Percentiles rank a stretch among this genome's conserved stretches.
Conservation (phyloP, 2,113 vertebrate species). For the Pelvicachromis taeniatus region DNA sequence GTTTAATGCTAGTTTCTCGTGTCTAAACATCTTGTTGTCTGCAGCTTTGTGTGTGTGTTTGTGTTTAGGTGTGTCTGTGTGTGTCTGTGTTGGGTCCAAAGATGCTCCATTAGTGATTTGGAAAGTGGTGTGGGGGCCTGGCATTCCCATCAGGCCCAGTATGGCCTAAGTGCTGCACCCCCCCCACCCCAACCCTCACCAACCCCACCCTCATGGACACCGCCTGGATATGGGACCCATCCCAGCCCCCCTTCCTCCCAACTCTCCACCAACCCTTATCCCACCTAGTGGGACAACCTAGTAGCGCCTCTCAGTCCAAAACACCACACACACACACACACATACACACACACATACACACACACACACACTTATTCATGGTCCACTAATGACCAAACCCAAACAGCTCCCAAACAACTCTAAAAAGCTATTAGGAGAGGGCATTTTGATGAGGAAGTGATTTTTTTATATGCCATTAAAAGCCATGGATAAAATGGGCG, state of each 20-base stretch:
- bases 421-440: slow-evolving; percentile 68
- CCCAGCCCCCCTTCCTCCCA: not conserved
- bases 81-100: slow-evolving; percentile 10
- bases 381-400: slow-evolving; percentile 69
- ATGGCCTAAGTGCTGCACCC: slow-evolving; percentile 62
- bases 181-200: slow-evolving; percentile 40
- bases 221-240: not conserved
- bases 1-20: not conserved
- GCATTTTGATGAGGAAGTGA: slow-evolving; percentile 65
- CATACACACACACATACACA: not conserved
- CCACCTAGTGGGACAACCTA: slow-evolving; percentile 50
- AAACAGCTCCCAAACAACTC: slow-evolving; percentile 68
- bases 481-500: slow-evolving; percentile 70
- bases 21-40: not conserved
- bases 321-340: slow-evolving; percentile 2
- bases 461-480: slow-evolving; percentile 71
- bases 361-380: slow-evolving; percentile 31
- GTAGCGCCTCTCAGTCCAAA: slow-evolving; percentile 55
- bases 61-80: not conserved
- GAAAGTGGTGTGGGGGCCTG: slow-evolving; percentile 53
- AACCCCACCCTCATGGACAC: slow-evolving; percentile 48
- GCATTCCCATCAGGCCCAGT: slow-evolving; percentile 62
- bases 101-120: slow-evolving; percentile 67
- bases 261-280: slow-evolving; percentile 12
- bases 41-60: not conserved